Evolutionary conservation across 2,888 invertebrate species (phyloP), one percentile per base, ranked within the genome.

Genomic region (Priapulus caudatus): DNA sequence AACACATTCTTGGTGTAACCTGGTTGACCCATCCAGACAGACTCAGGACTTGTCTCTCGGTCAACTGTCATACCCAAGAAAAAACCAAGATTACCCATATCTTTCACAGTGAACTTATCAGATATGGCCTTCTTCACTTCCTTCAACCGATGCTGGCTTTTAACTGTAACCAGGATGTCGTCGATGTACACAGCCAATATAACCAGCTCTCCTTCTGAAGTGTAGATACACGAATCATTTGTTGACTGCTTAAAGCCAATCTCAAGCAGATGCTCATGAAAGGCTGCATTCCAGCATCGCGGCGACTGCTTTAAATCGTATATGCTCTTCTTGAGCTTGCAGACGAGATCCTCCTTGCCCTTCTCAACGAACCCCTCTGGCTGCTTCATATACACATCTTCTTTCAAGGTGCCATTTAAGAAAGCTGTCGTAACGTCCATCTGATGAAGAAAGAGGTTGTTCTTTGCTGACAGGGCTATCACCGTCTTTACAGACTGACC

Each of bases 381-480:
- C 46, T 61, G 60, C 21, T 43, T 20, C 57, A 62, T 60, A 45
- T 52, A 62, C 19, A 57, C n/a, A 20, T 49, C 45, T 23, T 60
- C 59, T 19, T 59, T 20, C 19, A 59, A 33, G 2, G 44, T 48
- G 15, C 59, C 52, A 46, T 57, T 50, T 4, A 59, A 43, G 45
- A 60, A 61, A 1, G 58, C 59, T 21, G 60, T 60, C 18, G 44
- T 53, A 5, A 59, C 51, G 47, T 58, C 59, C 46, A 58, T 54
- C 22, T 59, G 55, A 1, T 24, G 16, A 2, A 60, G 10, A 20
- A 48, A 5, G 10, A 23, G 5, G 5, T 23, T 48, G 20, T 51
- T 43, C n/a, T 49, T 20, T 3, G 50, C 55, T n/a, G 57, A 55
- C 43, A 49, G 20, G 18, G 58, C 54, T 1, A 62, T 20, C 21